Percentiles rank a stretch among this genome's conserved stretches.
Evolutionary conservation across 1,140 invertebrate genomes (phyloP).

Genomic region (Polypedilum vanderplanki): DNA sequence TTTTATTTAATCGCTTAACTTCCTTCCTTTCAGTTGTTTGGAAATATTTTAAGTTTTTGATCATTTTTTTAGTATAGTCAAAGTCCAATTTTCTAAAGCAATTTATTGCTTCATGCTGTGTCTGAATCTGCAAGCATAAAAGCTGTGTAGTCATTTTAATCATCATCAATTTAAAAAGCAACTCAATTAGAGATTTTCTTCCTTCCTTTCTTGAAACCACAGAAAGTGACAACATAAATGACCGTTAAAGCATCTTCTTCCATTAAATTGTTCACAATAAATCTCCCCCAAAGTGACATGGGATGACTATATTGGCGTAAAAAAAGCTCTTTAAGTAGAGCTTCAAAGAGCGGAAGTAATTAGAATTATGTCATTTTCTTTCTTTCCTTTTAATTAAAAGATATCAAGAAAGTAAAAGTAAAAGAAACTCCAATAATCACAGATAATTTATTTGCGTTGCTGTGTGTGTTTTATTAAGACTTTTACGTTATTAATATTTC

Average conservation of each 20-base stretch:
- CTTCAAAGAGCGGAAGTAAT: not conserved
- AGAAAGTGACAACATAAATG: too few relatives aligned
- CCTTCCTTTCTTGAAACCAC: too few relatives aligned
- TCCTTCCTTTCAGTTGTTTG: not conserved
- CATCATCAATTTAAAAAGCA: not conserved
- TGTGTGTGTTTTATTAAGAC: not conserved
- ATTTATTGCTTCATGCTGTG: too few relatives aligned
- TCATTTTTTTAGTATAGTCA: not conserved
- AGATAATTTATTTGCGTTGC: not conserved
- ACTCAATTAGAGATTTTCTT: not conserved
- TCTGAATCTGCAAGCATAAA: too few relatives aligned
- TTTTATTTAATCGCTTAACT: too few relatives aligned
- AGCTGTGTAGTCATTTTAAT: too few relatives aligned
- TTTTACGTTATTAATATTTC: not conserved
- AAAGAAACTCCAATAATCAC: not conserved
- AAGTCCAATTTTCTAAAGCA: too few relatives aligned
- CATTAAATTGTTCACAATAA: not conserved
- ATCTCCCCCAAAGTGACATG: not conserved
- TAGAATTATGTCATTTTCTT: not conserved
- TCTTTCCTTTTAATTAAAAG: not conserved
- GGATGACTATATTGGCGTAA: too few relatives aligned
- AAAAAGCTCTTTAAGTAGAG: not conserved
- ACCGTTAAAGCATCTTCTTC: too few relatives aligned
- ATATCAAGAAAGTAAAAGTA: not conserved
- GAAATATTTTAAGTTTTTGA: not conserved